Base-by-base conservation (phyloP, 2,113 vertebrate genomes). In the Forbesichthys papilliferus region DNA sequence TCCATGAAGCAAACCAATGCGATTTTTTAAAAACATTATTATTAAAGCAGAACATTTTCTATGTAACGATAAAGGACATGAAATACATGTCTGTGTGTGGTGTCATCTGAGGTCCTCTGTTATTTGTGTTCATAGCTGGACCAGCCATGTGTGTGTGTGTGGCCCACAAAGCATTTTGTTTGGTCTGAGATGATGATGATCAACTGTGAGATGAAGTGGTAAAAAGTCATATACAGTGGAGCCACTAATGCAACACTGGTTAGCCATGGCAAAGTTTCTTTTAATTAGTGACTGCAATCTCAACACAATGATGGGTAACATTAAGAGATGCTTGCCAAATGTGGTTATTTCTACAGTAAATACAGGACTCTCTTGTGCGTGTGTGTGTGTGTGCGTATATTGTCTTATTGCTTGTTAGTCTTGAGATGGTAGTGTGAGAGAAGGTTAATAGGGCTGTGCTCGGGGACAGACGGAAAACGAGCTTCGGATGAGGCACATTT, bases 401-500 rank as follows among this genome's bases (percentile, higher is more conserved):
- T n/a, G 42, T 16, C 16, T 55, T 16, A n/a, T 55, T 52, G 49
- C 13, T 52, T 9, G 54, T 18, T 13, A 52, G 14, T 18, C 16
- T 16, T 18, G 54, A 9, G 9, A 33, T 18, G 18, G 34, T 12
- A 12, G 42, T 48, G 46, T 62, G 64, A n/a, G 18, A 60, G 27
- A 52, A 68, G 66, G 66, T 68, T 68, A 68, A 60, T 60, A 60
- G 66, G 55, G 47, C 57, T 59, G 47, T 34, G 33, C 56, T 9
- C 11, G 13, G 49, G 48, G 74, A 61, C 62, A 52, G 53, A 16
- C 53, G 62, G 62, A 55, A 70, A 81, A 87, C 27, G 73, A 75
- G 75, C 72, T 87, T 85, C 75, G 76, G 76, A 78, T 83, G 85
- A 78, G 85, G 73, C 78, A 76, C 85, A 85, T 87, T 83, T 81